A percentile compares a stretch with the other conserved stretches of the same genome.
Conservation (phyloP, 2,113 vertebrate species). For the Aldabrachelys gigantea region DNA sequence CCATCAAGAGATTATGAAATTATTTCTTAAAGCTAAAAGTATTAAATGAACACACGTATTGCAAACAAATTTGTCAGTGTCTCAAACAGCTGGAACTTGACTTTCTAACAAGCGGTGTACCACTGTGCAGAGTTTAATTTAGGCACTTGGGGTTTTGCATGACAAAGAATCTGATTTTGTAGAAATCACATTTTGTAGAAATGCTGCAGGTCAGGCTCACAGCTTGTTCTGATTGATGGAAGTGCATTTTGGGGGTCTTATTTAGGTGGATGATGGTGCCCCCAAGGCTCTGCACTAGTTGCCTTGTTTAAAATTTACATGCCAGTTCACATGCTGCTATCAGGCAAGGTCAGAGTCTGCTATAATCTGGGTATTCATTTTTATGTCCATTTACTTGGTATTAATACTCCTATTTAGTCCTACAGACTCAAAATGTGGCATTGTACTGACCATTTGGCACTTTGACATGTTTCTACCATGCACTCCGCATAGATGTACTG, state of each 20-base stretch:
- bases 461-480: background rate
- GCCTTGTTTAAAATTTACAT: background rate
- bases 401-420: background rate
- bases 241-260: background rate
- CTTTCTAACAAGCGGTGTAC: background rate
- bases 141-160: background rate
- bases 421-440: background rate
- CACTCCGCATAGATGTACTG: background rate
- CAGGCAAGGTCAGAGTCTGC: background rate
- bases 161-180: background rate
- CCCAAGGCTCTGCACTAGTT: background rate
- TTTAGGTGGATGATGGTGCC: background rate
- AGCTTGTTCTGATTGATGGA: background rate
- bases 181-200: background rate
- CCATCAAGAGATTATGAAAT: background rate
- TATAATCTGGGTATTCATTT: background rate
- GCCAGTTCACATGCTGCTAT: background rate
- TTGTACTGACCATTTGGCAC: background rate
- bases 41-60: background rate
- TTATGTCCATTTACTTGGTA: background rate
- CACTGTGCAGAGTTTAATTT: background rate
- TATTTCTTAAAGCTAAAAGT: background rate
- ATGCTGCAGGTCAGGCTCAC: background rate
- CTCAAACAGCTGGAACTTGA: background rate
- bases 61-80: background rate